Base-by-base conservation (phyloP, 1,140 invertebrate genomes). In the Drosophila nannoptera region DNA sequence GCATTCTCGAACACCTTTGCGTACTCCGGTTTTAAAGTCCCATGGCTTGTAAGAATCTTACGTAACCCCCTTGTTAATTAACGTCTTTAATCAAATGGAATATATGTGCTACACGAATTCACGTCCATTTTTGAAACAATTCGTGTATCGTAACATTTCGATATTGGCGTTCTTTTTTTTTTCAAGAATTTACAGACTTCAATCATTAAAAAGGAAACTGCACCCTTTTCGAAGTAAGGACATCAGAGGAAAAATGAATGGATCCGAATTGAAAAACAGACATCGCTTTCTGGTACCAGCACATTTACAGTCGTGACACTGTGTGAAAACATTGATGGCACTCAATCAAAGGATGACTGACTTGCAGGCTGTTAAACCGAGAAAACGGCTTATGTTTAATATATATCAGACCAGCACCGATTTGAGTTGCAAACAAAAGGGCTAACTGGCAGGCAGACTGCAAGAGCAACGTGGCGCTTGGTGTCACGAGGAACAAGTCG, bases 261-360 rank as follows among this genome's bases (percentile, higher is more conserved):
- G 70, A 82, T 82, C 73, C 73, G 67, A 84, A 84, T 83, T 83
- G 80, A 83, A 83, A 78, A 83, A 80, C 80, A 64, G 71, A 62
- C 58, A 75, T 77, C 78, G 77, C 65, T 75, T 75, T 9, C 40
- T 58, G 36, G 22, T 40, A 63, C 31, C 54, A 54, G 22, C 8
- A 68, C 50, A 52, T 40, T 8, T 9, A 16, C 32, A 55, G 49
- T 68, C 53, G 63, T 68, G 63, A 46, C 53, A 33, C 49, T 54
- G 63, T 45, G 35, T 78, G 75, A 75, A 81, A 71, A 71, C 62
- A 60, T 77, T 68, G 62, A 77, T 73, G 64, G 53, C 59, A 50
- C 69, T 73, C 64, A 68, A 77, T 69, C 43, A 70, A 54, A 61
- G 77, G 54, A 76, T 76, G 78, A 75, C 55, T 75, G 80, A 78